Base-by-base conservation (phyloP, 37 sponge, comb jelly and placozoan genomes). In the Corticium candelabrum region DNA sequence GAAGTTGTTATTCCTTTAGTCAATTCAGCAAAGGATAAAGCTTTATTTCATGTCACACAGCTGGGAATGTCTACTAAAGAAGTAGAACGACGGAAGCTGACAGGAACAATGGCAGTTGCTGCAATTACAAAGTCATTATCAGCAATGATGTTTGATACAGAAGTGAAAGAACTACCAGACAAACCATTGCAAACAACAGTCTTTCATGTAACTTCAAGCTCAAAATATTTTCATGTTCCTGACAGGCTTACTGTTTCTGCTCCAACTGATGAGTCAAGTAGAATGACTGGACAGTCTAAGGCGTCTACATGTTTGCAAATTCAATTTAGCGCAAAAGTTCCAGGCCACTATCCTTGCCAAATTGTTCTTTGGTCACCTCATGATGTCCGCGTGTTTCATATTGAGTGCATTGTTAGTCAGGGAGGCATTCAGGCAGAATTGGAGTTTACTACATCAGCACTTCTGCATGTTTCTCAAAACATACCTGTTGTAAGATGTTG, bases 401-500 rank as follows among this genome's bases (percentile, higher is more conserved):
- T 93, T n/a, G 94, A 93, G 86, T 67, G 76, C 2, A 89, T 86
- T 2, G 88, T 85, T 33, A 57, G 83, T 39, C 78, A 79, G 15
- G 71, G 50, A 39, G 78, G 74, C 2, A 77, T 74, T 2, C 57
- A 43, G 2, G 84, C 86, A 34, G 81, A 85, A 40, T 74, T 93
- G 34, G 88, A 89, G 77, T 87, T 93, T 41, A 82, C 41, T 36
- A 86, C 86, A 4, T 81, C 84, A 11, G 88, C 94, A 3, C 71
- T 84, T 69, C 88, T 84, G 56, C 81, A 83, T 4, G 69, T 93
- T 21, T 84, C 82, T 1, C 94, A 93, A 78, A 78, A 87, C 3
- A 89, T 93, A 36, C 94, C 94, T 33, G 34, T 93, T 38, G 90
- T 93, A 68, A 87, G 88, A 76, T 57, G 29, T 69, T 69, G 71